phyloP scores from a whole-genome alignment of 2,888 invertebrate species.

The Zaprionus lineosus region DNA sequence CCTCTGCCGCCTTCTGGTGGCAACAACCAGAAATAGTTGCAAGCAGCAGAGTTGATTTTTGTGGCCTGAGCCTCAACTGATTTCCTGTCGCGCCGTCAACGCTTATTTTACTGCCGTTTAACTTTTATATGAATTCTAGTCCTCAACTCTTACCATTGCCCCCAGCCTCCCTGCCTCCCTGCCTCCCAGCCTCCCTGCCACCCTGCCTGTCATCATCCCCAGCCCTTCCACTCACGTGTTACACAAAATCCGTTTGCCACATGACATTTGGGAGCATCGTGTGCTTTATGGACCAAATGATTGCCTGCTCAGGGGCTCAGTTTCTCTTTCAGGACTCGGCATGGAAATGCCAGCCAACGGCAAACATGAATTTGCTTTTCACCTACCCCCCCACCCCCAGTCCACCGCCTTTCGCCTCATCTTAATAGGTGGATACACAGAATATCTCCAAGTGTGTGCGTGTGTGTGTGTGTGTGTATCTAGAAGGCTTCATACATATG shows the following conservation, averaged over 20 bases:
- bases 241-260: slow-evolving; percentile 63
- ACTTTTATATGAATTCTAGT: slow-evolving; percentile 42
- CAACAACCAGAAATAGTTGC: too few relatives aligned
- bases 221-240: slow-evolving; percentile 42
- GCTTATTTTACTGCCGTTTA: slow-evolving; percentile 53
- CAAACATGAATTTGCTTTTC: slow-evolving; percentile 36
- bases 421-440: slow-evolving; percentile 10
- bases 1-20: too few relatives aligned
- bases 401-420: too few relatives aligned
- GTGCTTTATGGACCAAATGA: slow-evolving; percentile 72
- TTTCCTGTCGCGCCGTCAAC: slow-evolving; percentile 57
- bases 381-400: too few relatives aligned
- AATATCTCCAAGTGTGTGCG: not conserved
- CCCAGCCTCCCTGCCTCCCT: not conserved
- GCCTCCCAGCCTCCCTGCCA: not conserved
- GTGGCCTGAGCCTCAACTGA: slow-evolving; percentile 48
- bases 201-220: too few relatives aligned
- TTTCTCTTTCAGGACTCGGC: slow-evolving; percentile 42
- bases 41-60: slow-evolving; percentile 1
- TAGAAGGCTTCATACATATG: not conserved
- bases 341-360: slow-evolving; percentile 28
- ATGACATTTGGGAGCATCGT: slow-evolving; percentile 60
- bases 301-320: slow-evolving; percentile 63
- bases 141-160: not conserved
- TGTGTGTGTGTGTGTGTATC: not conserved